Evolutionary conservation across 1,140 invertebrate species (phyloP), one percentile per base, ranked within the genome.

Genomic region (Patella vulgata): DNA sequence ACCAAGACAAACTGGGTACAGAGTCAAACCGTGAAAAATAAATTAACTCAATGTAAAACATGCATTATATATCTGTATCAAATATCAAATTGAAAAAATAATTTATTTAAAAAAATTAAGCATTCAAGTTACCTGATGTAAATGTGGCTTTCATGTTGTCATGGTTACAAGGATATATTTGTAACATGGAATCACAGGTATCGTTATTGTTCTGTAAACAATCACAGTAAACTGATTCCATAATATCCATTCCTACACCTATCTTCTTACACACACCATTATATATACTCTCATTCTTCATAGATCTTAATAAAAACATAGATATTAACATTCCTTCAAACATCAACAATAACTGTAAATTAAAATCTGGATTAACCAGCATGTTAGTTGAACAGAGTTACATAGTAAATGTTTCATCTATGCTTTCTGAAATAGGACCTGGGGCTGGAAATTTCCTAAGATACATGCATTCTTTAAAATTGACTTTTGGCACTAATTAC

Each of bases 221-320:
- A 30, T 70, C 53, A 46, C 68, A 73, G 31, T 63, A 66, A 23
- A 42, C 44, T 12, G 28, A 51, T 17, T 47, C 51, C 33, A 28
- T 12, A 3, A 23, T 21, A 2, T 23, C n/a, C 1, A 33, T 11
- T 4, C 44, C 53, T 19, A n/a, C 8, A n/a, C 12, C 40, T n/a
- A n/a, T n/a, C 17, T 21, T 17, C 23, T 58, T 47, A 54, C 68
- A 70, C 23, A 46, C 57, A 17, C 71, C 71, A 21, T 50, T 40
- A 33, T 70, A 68, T 9, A 73, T 12, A 40, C 59, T 73, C 36
- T 63, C 55, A 54, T 60, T 63, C 14, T 9, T 31, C 1, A 28
- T 17, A 23, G 67, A 67, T 57, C 70, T 71, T 40, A 21, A 46
- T n/a, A n/a, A n/a, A n/a, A n/a, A n/a, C n/a, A n/a, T n/a, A n/a